These are phyloP conservation scores for Pollenia amentaria DNA, from an alignment of 2,888 invertebrate genomes.

Conservation along the genomic window DNA sequence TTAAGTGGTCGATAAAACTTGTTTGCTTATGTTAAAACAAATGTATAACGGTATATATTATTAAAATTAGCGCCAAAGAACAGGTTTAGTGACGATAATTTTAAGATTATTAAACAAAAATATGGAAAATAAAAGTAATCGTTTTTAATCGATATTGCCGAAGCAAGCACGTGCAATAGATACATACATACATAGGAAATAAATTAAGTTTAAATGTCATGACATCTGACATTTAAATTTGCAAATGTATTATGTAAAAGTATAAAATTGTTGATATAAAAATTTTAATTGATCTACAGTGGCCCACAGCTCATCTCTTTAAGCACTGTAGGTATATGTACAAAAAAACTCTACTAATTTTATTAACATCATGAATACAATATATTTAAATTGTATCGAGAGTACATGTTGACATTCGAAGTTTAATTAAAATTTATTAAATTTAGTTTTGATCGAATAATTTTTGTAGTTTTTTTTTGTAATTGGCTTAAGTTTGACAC, in stretches of 20 bases:
- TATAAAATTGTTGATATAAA: not conserved
- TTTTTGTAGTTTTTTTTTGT: too few relatives aligned
- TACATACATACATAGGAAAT: not conserved
- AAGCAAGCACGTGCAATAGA: not conserved
- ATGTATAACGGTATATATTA: conserved; percentile 8
- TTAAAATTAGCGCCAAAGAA: conserved; percentile 46
- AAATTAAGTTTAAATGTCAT: not conserved
- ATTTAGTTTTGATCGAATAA: too few relatives aligned
- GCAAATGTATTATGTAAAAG: not conserved
- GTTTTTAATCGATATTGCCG: conserved; percentile 41
- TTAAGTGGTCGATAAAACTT: conserved; percentile 3
- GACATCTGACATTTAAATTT: conserved; percentile 1
- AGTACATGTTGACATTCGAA: too few relatives aligned
- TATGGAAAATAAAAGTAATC: conserved; percentile 7
- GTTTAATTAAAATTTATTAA: too few relatives aligned
- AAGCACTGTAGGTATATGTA: too few relatives aligned
- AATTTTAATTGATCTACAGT: too few relatives aligned
- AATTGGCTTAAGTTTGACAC: too few relatives aligned
- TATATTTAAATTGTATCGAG: too few relatives aligned
- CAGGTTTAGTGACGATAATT: conserved; percentile 40
- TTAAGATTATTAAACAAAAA: not conserved
- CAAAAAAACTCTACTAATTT: too few relatives aligned
- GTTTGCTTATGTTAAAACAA: conserved; percentile 9
- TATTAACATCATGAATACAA: too few relatives aligned
- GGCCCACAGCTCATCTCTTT: too few relatives aligned